Evolutionary conservation across 1,140 invertebrate genomes (phyloP), one percentile per base, ranked within the genome.

Genomic region (Ceratina japonica): DNA sequence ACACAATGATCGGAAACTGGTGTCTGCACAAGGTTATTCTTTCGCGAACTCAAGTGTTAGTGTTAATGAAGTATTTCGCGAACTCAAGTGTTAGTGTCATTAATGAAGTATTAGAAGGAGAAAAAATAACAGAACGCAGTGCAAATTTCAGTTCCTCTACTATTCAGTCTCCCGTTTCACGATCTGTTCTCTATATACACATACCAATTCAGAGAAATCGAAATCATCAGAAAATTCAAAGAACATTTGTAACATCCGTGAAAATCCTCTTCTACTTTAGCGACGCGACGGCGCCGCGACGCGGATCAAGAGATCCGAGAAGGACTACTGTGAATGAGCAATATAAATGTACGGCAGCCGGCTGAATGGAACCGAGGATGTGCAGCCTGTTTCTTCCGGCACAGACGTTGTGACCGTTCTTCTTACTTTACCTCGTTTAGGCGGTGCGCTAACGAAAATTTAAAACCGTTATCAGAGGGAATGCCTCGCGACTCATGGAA

Each of bases 391-490:
- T 85, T 74, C 83, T 61, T 44, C 16, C n/a, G n/a, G 51, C 66
- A 68, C 75, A 44, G 37, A 3, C 37, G 5, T 44, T 44, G 78
- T 79, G 84, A 79, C 54, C 84, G 84, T 86, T 82, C 79, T 69
- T 86, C 84, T 82, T 86, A 85, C 83, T 86, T 86, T 82, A 79
- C 81, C 71, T 85, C 79, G 72, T 86, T 85, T 86, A 86, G 44
- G 58, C 66, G 22, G 58, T 22, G 58, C 64, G 71, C 64, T 86
- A 86, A 86, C 83, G 84, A 86, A 86, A 86, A 86, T 86, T 85
- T 86, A 86, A 75, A 75, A 63, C 83, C 80, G 77, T 86, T 86
- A 86, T 82, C 79, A 85, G 62, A 77, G 82, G 51, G 10, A 69
- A 75, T 52, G 64, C 72, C 22, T 7, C 78, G 66, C 69, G 73